phyloP scores from a whole-genome alignment of 2,888 invertebrate species.

The Cephus rjabovi region DNA sequence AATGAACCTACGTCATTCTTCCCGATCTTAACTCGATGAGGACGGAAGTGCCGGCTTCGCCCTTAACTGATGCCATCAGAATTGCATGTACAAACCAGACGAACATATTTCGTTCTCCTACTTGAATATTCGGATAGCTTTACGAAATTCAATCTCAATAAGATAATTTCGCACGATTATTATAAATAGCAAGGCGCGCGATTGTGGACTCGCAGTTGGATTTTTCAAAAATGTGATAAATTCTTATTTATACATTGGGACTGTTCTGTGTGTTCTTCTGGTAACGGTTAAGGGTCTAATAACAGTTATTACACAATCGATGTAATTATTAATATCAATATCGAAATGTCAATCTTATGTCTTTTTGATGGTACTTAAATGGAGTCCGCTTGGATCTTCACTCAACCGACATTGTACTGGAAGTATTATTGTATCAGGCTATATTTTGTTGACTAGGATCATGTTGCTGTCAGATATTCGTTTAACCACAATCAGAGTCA shows the following conservation, averaged over 20 bases:
- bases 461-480: neutral
- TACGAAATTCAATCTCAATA: neutral
- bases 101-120: constrained; percentile 5
- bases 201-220: neutral
- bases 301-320: constrained; percentile 45
- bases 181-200: neutral
- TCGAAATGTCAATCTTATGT: constrained; percentile 59
- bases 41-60: neutral
- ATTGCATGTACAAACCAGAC: constrained; percentile 32
- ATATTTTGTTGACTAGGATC: neutral
- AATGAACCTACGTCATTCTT: constrained; percentile 9
- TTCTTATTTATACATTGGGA: neutral
- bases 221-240: constrained; percentile 30
- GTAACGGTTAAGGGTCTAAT: constrained; percentile 12
- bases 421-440: neutral
- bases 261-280: neutral
- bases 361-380: constrained; percentile 58
- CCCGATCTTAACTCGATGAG: constrained; percentile 23
- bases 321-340: constrained; percentile 56
- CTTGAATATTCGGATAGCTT: constrained; percentile 21
- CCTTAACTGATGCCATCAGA: constrained; percentile 21
- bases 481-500: neutral
- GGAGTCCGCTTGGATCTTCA: neutral
- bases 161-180: neutral
- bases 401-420: neutral